Conservation (phyloP, 2,888 invertebrate genomes). For the Matsumyia berberina region DNA sequence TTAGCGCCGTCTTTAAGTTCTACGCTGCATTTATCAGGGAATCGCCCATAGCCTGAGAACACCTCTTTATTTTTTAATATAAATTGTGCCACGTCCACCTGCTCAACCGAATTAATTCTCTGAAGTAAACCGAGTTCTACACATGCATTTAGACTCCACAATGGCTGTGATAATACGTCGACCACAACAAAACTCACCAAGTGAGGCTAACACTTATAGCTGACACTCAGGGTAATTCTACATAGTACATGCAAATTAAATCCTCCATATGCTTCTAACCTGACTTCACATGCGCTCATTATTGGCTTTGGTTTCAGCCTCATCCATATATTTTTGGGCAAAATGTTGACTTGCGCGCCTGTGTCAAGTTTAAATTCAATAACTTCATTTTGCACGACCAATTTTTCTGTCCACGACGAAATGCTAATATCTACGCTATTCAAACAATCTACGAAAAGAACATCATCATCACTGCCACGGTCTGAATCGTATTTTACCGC, state of each 20-base stretch:
- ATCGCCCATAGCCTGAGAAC: constrained; percentile 6
- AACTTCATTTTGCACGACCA: constrained; percentile 5
- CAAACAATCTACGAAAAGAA: constrained; percentile 20
- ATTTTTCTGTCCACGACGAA: constrained; percentile 24
- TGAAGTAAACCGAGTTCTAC: constrained; percentile 11
- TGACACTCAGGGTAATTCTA: constrained; percentile 1
- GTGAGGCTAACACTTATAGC: constrained; percentile 10
- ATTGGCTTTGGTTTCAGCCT: neutral
- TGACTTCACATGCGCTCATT: constrained; percentile 29
- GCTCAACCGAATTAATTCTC: constrained; percentile 22
- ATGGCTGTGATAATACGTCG: constrained; percentile 15
- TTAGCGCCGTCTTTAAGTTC: neutral
- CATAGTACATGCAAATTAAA: constrained; percentile 32
- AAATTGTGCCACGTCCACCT: neutral
- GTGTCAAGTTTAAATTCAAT: constrained; percentile 33
- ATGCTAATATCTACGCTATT: constrained; percentile 2
- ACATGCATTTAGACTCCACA: constrained; percentile 23
- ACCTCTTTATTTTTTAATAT: constrained; percentile 5
- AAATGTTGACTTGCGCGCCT: constrained; percentile 22
- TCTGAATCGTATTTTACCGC: constrained; percentile 33
- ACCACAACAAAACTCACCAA: constrained; percentile 24
- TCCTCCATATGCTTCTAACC: constrained; percentile 47
- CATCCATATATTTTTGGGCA: constrained; percentile 17
- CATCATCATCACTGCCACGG: constrained; percentile 30
- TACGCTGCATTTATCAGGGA: constrained; percentile 16